Percentiles rank a stretch among this genome's conserved stretches.
These are phyloP conservation scores for Cichladusa arquata DNA, from an alignment of 2,113 vertebrate genomes.

Conservation along the genomic window DNA sequence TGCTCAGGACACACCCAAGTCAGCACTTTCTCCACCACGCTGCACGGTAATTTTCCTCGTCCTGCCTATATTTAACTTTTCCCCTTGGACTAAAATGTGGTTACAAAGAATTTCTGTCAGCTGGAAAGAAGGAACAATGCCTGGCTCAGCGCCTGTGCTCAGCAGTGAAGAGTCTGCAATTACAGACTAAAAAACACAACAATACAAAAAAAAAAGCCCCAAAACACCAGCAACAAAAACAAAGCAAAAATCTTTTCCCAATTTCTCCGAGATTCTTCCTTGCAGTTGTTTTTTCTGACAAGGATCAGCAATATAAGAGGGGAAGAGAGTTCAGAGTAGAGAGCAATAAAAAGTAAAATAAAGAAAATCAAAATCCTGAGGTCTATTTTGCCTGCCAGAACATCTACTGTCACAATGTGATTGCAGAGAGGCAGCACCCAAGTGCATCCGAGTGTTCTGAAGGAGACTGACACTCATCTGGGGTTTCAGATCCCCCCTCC, in stretches of 20 bases:
- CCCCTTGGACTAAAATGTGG: not conserved
- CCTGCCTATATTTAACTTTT: constrained; percentile 44
- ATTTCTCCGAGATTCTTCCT: not conserved
- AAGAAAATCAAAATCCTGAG: not conserved
- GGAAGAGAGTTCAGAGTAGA: not conserved
- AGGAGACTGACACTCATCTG: not conserved
- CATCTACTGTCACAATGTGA: not conserved
- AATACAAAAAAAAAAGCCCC: not conserved
- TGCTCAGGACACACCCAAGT: not conserved
- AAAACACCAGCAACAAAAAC: not conserved
- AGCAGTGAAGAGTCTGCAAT: constrained; percentile 33
- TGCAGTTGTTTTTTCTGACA: not conserved
- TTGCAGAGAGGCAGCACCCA: not conserved
- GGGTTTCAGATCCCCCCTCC: too few relatives aligned
- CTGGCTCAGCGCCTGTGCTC: constrained; percentile 17
- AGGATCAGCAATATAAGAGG: not conserved
- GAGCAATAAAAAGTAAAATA: not conserved
- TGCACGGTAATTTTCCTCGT: not conserved
- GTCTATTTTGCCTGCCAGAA: not conserved
- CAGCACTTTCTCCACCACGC: not conserved
- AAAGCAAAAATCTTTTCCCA: not conserved
- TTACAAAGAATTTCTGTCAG: constrained; percentile 11
- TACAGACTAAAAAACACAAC: not conserved
- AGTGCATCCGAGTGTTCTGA: not conserved
- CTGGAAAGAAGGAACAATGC: not conserved